phyloP scores from a whole-genome alignment of 2,113 vertebrate genomes.

The Ranitomeya variabilis region DNA sequence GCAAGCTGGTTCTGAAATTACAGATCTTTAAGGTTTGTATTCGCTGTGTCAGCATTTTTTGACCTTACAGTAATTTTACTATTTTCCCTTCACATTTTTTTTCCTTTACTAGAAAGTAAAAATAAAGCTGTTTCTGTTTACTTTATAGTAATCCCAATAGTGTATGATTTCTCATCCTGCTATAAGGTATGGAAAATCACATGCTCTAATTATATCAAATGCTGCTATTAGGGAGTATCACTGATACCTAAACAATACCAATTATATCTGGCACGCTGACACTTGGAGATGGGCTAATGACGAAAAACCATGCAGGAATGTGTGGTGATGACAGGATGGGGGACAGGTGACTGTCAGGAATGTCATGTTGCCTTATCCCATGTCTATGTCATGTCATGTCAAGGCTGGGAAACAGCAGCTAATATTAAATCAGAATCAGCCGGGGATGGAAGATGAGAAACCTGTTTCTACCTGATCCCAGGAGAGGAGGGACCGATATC shows the following conservation, averaged over 20 bases:
- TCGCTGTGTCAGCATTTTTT: too few relatives aligned
- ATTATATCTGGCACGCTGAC: not conserved
- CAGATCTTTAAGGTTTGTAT: too few relatives aligned
- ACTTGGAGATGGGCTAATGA: not conserved
- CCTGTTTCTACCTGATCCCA: not conserved
- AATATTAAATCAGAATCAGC: not conserved
- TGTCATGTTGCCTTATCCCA: not conserved
- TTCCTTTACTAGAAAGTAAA: too few relatives aligned
- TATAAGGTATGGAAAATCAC: not conserved
- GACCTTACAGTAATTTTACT: too few relatives aligned
- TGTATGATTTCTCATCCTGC: not conserved
- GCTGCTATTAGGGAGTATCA: not conserved
- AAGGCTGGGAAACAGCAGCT: too few relatives aligned
- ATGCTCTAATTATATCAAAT: not conserved
- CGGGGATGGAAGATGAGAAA: slow-evolving; percentile 6
- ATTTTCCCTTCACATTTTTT: too few relatives aligned
- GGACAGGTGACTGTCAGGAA: slow-evolving; percentile 6
- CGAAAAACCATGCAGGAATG: slow-evolving; percentile 15
- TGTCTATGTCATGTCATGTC: not conserved
- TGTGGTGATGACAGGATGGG: not conserved
- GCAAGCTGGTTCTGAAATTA: too few relatives aligned
- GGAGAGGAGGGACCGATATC: not conserved
- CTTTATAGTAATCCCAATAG: not conserved
- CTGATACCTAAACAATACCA: slow-evolving; percentile 15
- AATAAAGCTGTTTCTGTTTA: not conserved